Conservation (phyloP, 2,113 vertebrate genomes). For the Cynocephalus volans region DNA sequence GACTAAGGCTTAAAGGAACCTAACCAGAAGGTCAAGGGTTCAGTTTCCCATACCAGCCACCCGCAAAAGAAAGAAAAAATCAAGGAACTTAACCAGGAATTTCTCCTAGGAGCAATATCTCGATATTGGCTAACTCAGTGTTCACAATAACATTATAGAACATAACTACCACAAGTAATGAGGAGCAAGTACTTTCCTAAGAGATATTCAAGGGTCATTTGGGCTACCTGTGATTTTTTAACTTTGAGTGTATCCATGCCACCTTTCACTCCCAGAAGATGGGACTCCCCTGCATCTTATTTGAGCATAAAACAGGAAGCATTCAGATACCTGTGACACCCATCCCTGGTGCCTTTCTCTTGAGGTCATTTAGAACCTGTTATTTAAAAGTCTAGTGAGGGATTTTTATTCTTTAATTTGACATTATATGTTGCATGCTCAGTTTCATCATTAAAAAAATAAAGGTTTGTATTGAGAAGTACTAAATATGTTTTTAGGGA, state of each 20-base stretch:
- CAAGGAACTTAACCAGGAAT: neutral
- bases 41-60: no score
- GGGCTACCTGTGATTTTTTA: neutral
- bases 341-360: neutral
- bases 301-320: neutral
- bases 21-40: neutral
- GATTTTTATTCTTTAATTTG: slow-evolving; percentile 30
- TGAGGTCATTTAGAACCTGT: neutral
- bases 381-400: neutral
- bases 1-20: neutral
- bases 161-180: neutral
- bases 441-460: neutral
- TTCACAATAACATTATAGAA: neutral
- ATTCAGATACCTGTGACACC: neutral
- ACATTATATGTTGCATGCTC: neutral
- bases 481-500: neutral
- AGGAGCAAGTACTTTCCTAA: slow-evolving; percentile 1
- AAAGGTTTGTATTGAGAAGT: neutral
- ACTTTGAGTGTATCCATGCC: neutral
- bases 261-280: neutral
- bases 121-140: neutral
- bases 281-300: neutral
- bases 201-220: neutral
- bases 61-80: no score
- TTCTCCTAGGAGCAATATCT: neutral